Base-by-base conservation (phyloP, 23 tunicate genomes). In the Ascidia mentula region DNA sequence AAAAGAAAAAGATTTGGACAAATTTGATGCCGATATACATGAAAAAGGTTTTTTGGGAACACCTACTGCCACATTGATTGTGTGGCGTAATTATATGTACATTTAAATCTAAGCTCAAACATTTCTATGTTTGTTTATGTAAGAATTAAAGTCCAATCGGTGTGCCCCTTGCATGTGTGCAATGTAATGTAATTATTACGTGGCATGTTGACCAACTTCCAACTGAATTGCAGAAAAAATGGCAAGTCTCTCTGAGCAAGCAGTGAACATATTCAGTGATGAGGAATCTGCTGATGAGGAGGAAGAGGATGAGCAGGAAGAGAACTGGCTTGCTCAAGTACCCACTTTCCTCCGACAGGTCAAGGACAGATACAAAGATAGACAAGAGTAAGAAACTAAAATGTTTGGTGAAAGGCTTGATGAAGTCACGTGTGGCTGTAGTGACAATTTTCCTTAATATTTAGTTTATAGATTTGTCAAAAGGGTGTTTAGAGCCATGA, bases 221-320 rank as follows among this genome's bases (percentile, higher is more conserved):
- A n/a, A n/a, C n/a, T n/a, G n/a, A n/a, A n/a, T n/a, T 6, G 65
- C 13, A 53, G 65, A 53, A 53, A 53, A 53, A 9, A 28, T 28
- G 22, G 65, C 65, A 53, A 28, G 2, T 5, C 22, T 53, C 24
- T 53, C 13, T 26, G 65, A 53, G 65, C 42, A 74, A 38, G 46
- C 78, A 37, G 81, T 46, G 38, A 45, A 82, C 81, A 84, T 91
- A n/a, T 91, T 91, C 75, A 91, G 97, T 77, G 97, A 91, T 37
- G 82, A 76, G 45, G 97, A 91, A 24, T 33, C 84, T 5, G 31
- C 39, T 18, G 89, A 84, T 59, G 81, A 60, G 1, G 95, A 89
- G 18, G 91, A 69, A 24, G 81, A 72, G 32, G 84, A 77, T 9
- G 97, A 77, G 12, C 80, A 76, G 18, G 97, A 90, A 15, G 90